Base-by-base conservation (phyloP, 2,113 vertebrate genomes). In the Oncorhynchus masou region DNA sequence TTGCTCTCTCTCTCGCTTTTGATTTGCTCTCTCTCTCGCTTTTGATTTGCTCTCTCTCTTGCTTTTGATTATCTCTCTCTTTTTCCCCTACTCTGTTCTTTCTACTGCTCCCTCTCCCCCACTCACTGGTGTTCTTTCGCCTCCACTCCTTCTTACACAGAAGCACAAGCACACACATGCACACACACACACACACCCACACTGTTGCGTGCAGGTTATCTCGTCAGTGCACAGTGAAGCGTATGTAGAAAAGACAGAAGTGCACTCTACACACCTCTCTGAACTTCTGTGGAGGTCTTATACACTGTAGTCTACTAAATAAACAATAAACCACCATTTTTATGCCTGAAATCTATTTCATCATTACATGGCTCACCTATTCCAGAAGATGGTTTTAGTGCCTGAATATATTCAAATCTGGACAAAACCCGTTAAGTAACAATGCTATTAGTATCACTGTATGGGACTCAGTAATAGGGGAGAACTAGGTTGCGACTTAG, bases 101-200 rank as follows among this genome's bases (percentile, higher is more conserved):
- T 11, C 39, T 45, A 45, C 39, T 11, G 39, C 39, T 77, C 22
- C 29, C 67, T 49, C 76, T 39, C 60, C 74, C 22, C n/a, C 70
- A 22, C 67, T 57, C 57, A 59, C 48, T 68, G 27, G 4, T 24
- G 16, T 54, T 73, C 72, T 68, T 5, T 71, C 67, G 45, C 71
- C 24, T 64, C 74, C 54, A 51, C 72, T 75, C 68, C 34, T 29
- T 45, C n/a, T 76, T 64, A 27, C 84, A 71, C 85, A 73, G 73
- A 81, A 70, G 15, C 74, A 15, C 70, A 31, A 68, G 31, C 29
- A 34, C 31, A 34, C 31, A 31, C 4, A 29, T 4, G 4, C 29
- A 31, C 51, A 54, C 0, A 57, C 54, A 57, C 16, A 57, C 54
- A 57, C 54, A 57, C 51, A 57, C 3, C 3, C 54, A 57, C 54